Conservation (phyloP, 2,888 invertebrate species). For the Stenotaenia linearis region DNA sequence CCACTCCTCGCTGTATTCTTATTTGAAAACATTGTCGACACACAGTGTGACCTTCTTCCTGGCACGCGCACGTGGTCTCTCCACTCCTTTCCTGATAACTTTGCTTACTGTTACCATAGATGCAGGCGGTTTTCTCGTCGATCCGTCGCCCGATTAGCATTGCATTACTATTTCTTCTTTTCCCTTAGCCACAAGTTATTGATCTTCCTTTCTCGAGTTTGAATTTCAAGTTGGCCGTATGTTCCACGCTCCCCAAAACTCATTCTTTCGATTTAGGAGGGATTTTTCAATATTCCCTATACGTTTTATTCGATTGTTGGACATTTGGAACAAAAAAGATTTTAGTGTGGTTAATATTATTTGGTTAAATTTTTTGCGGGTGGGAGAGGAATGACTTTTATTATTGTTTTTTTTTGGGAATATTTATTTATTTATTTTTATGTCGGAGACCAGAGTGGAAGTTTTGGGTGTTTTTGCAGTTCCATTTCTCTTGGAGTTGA, state of each 20-base stretch:
- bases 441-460: not conserved
- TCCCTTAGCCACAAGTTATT: not conserved
- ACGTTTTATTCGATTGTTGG: not conserved
- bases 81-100: not conserved
- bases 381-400: not conserved
- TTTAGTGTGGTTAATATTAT: no score
- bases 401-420: not conserved
- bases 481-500: not conserved
- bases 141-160: constrained; percentile 19
- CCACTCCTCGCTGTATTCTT: not conserved
- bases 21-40: not conserved
- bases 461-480: not conserved
- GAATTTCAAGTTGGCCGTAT: not conserved
- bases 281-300: not conserved
- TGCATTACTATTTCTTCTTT: constrained; percentile 14
- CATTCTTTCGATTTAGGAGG: not conserved
- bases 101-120: not conserved
- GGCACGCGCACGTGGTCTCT: not conserved
- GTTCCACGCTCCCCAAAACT: not conserved
- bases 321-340: not conserved
- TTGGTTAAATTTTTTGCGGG: no score
- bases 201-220: not conserved
- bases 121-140: not conserved
- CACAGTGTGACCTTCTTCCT: not conserved
- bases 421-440: not conserved